phyloP scores from a whole-genome alignment of 2,888 invertebrate genomes.

The Yponomeuta evonymella region DNA sequence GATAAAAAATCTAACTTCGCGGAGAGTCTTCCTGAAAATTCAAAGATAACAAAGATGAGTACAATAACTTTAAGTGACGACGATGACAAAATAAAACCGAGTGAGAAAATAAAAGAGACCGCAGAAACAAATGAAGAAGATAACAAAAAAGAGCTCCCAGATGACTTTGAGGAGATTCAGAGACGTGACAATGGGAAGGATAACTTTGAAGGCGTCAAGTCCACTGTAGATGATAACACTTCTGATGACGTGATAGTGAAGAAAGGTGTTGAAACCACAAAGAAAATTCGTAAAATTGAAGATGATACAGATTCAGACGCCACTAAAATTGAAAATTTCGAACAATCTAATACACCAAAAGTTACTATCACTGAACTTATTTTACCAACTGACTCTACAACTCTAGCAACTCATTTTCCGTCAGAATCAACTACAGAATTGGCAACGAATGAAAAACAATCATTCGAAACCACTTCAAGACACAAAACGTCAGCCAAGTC shows the following conservation, averaged over 20 bases:
- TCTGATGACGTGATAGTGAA: background rate
- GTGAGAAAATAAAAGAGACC: background rate
- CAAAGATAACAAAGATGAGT: background rate
- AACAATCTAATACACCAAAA: background rate
- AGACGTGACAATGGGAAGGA: background rate
- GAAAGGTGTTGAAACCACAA: background rate
- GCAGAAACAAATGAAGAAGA: background rate
- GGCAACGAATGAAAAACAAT: background rate
- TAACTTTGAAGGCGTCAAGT: background rate
- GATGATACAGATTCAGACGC: background rate
- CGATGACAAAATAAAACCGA: background rate
- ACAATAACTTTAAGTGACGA: background rate
- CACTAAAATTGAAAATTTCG: background rate
- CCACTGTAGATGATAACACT: background rate
- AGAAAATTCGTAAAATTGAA: background rate
- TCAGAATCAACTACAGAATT: background rate
- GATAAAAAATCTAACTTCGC: conserved; percentile 14
- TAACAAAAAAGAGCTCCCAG: background rate
- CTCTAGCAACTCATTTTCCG: no score
- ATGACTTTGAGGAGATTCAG: background rate
- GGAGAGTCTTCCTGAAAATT: background rate
- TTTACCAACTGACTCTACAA: no score
- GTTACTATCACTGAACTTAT: background rate
- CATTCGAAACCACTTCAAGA: background rate
- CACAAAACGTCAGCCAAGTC: background rate